Evolutionary conservation across 2,888 invertebrate species (phyloP).

Genomic region (Synanthedon tipuliformis): DNA sequence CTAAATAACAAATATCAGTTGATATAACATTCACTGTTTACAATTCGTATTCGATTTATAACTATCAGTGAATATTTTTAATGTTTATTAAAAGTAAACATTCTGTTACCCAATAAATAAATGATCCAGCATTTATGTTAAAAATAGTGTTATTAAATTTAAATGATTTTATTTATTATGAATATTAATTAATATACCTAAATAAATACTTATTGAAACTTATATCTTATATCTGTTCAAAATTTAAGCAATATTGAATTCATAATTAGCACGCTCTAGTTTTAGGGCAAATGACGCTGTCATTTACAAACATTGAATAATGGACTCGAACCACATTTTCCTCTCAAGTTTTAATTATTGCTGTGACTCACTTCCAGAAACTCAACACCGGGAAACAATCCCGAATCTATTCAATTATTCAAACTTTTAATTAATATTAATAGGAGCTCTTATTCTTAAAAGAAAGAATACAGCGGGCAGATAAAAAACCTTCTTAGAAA

Average conservation of each 20-base stretch:
- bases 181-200: too few relatives aligned
- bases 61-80: too few relatives aligned
- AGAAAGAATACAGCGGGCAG: slow-evolving; percentile 60
- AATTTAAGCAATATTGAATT: neutral
- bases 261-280: neutral
- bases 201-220: too few relatives aligned
- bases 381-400: slow-evolving; percentile 59
- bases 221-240: neutral
- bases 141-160: too few relatives aligned
- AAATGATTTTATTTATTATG: too few relatives aligned
- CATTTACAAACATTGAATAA: slow-evolving; percentile 50
- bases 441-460: slow-evolving; percentile 64
- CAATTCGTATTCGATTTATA: too few relatives aligned
- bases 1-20: too few relatives aligned
- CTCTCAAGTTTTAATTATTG: slow-evolving; percentile 60
- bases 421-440: slow-evolving; percentile 71
- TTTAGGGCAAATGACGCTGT: slow-evolving; percentile 25
- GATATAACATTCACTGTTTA: too few relatives aligned
- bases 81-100: too few relatives aligned
- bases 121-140: too few relatives aligned
- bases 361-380: slow-evolving; percentile 48
- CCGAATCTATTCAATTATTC: slow-evolving; percentile 65
- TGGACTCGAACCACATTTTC: slow-evolving; percentile 21
- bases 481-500: slow-evolving; percentile 65
- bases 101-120: too few relatives aligned